These are phyloP conservation scores for Apotomis turbidana DNA, from an alignment of 2,888 invertebrate species.

Conservation along the genomic window DNA sequence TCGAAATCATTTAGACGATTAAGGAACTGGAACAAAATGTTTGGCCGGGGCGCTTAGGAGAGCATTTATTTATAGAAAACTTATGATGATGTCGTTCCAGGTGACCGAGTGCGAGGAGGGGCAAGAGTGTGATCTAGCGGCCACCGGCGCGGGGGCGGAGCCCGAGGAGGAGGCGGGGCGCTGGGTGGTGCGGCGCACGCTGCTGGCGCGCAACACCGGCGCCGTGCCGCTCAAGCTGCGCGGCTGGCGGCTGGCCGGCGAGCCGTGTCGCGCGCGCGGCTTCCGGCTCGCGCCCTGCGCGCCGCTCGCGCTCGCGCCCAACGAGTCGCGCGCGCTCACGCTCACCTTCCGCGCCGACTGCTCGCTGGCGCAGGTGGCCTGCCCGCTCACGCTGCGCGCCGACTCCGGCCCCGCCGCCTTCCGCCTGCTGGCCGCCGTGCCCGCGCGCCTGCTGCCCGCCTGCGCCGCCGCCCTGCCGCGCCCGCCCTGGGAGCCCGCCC, in stretches of 20 bases:
- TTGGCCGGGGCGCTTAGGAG: too few species aligned
- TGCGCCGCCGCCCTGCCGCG: slow-evolving; percentile 64
- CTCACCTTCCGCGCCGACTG: slow-evolving; percentile 66
- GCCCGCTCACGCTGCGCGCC: slow-evolving; percentile 55
- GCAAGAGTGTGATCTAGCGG: slow-evolving; percentile 63
- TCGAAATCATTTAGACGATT: too few species aligned
- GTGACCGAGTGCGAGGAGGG: slow-evolving; percentile 27
- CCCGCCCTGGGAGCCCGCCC: slow-evolving; percentile 83
- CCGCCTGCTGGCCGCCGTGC: slow-evolving; percentile 55
- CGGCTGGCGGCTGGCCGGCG: slow-evolving; percentile 65
- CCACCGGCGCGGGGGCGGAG: slow-evolving; percentile 34
- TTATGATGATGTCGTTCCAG: not conserved
- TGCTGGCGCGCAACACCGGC: slow-evolving; percentile 95
- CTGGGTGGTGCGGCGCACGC: slow-evolving; percentile 87
- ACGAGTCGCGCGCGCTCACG: slow-evolving; percentile 62
- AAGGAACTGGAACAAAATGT: too few species aligned
- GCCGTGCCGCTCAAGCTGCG: slow-evolving; percentile 91
- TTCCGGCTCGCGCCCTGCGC: slow-evolving; percentile 69
- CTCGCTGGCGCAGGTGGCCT: slow-evolving; percentile 61
- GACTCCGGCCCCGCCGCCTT: slow-evolving; percentile 55
- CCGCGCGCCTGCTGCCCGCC: slow-evolving; percentile 56
- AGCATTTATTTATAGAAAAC: not conserved
- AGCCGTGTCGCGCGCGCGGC: slow-evolving; percentile 67
- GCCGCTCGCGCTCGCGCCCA: slow-evolving; percentile 64
- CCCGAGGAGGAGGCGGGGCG: slow-evolving; percentile 10